Conservation (phyloP, 2,797 vertebrate genomes). For the Sebastolobus altivelis region DNA sequence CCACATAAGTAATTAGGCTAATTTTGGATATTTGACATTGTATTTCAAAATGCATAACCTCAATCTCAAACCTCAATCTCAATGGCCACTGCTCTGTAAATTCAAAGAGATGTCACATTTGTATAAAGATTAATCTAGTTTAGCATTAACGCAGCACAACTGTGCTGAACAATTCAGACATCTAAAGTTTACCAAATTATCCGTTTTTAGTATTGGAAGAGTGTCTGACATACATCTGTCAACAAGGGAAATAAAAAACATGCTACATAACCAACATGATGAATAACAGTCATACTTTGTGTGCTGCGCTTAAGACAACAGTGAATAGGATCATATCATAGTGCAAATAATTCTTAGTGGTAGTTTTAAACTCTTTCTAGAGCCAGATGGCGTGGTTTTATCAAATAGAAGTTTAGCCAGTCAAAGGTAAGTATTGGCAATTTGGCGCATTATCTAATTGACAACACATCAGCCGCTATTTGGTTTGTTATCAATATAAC, state of each 20-base stretch:
- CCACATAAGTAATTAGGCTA: conserved; percentile 10
- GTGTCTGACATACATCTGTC: conserved; percentile 38
- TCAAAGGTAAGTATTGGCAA: neutral
- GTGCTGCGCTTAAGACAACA: conserved; percentile 72
- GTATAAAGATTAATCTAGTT: conserved; percentile 23
- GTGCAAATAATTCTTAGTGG: conserved; percentile 57
- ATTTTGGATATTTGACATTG: conserved; percentile 27
- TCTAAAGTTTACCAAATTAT: conserved; percentile 16
- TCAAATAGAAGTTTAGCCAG: neutral
- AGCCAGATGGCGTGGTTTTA: neutral
- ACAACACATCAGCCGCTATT: conserved; percentile 16
- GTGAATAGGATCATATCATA: conserved; percentile 51
- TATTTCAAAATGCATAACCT: conserved; percentile 31
- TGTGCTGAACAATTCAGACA: conserved; percentile 17
- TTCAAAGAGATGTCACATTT: conserved; percentile 18
- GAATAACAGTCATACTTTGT: conserved; percentile 69
- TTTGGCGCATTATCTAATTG: neutral
- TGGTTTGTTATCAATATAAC: conserved; percentile 8
- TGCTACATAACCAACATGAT: conserved; percentile 59
- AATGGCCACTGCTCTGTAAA: conserved; percentile 13
- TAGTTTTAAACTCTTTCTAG: conserved; percentile 31
- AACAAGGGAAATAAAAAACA: conserved; percentile 44
- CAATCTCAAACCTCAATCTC: conserved; percentile 4
- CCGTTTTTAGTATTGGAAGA: conserved; percentile 5
- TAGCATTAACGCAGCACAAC: conserved; percentile 2